These are phyloP conservation scores for Pinna nobilis DNA, from an alignment of 1,140 invertebrate species.

Conservation along the genomic window DNA sequence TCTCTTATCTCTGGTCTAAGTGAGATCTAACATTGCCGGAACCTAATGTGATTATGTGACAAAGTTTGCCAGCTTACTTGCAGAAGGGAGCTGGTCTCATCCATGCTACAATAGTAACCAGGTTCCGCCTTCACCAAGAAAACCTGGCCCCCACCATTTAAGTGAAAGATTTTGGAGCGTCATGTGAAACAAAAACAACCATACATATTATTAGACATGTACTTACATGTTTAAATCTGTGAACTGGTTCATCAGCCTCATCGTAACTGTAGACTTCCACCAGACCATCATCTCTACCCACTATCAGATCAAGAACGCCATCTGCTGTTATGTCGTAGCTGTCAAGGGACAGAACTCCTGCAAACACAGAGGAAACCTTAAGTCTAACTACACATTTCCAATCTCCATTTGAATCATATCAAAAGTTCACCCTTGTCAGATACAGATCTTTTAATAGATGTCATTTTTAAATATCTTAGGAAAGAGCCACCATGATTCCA, in stretches of 20 bases:
- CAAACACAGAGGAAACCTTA: conserved; percentile 4
- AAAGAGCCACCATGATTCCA: no score
- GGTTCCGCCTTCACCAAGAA: no score
- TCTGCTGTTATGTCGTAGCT: conserved; percentile 83
- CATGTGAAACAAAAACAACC: not conserved
- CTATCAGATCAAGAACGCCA: conserved; percentile 79
- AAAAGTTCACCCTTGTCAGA: not conserved
- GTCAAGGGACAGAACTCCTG: conserved; percentile 80
- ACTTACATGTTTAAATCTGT: conserved; percentile 73
- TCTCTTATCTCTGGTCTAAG: no score
- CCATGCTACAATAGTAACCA: no score
- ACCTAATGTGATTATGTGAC: no score
- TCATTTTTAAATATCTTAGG: not conserved
- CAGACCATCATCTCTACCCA: conserved; percentile 81
- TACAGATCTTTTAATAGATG: not conserved
- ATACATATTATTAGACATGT: not conserved
- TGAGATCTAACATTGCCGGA: no score
- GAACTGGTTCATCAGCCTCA: conserved; percentile 79
- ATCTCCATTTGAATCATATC: not conserved
- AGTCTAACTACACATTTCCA: not conserved
- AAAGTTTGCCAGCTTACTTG: no score
- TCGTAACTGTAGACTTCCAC: conserved; percentile 80
- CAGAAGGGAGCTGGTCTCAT: no score
- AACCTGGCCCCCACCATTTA: no score
- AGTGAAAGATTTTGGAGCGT: not conserved